Conservation (phyloP, 2,113 vertebrate genomes). For the Microcebus ravelobensis region DNA sequence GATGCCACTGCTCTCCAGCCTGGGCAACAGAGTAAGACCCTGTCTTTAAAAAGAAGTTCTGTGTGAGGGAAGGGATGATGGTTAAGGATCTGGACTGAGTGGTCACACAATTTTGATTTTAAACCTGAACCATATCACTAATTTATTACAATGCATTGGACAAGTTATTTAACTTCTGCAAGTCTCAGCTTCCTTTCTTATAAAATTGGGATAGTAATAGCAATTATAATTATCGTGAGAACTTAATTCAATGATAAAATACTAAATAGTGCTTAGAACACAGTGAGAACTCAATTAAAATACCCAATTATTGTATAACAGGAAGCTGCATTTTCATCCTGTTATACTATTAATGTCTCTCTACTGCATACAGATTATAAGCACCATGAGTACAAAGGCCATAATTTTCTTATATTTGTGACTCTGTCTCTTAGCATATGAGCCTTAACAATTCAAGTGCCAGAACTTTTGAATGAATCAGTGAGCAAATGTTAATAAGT, state of each 20-base stretch:
- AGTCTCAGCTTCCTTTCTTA: not conserved
- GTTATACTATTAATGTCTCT: too few species aligned
- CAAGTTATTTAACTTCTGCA: too few species aligned
- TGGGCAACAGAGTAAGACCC: too few species aligned
- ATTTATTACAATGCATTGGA: not conserved
- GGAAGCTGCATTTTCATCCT: not conserved
- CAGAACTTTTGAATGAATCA: not conserved
- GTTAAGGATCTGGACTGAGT: too few species aligned
- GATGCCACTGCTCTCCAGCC: too few species aligned
- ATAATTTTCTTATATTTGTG: too few species aligned
- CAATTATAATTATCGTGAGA: not conserved
- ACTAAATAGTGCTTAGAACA: not conserved
- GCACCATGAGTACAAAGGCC: too few species aligned
- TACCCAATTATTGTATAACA: not conserved
- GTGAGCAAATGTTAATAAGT: too few species aligned
- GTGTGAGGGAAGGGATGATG: rapidly evolving
- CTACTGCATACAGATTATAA: not conserved
- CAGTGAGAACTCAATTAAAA: too few species aligned
- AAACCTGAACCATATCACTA: not conserved
- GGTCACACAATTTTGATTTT: not conserved
- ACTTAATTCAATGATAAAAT: not conserved
- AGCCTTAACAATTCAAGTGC: not conserved
- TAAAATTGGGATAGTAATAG: not conserved
- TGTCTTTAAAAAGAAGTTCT: too few species aligned
- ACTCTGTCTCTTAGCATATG: not conserved